phyloP scores from a whole-genome alignment of 2,888 invertebrate genomes.

The Nomada flava region DNA sequence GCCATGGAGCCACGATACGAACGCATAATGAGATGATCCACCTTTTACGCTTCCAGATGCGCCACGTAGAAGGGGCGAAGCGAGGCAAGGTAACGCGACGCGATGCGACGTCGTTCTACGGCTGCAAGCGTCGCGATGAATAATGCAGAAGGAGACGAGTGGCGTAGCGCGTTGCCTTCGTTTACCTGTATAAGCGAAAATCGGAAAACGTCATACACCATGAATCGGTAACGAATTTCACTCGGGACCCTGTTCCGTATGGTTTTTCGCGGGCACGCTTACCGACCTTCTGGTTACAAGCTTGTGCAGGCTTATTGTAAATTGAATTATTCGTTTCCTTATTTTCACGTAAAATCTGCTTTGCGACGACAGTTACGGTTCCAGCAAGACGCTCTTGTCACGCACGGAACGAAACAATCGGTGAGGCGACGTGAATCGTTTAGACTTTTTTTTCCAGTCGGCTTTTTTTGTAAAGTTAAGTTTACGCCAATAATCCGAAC shows the following conservation, averaged over 20 bases:
- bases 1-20: constrained; percentile 24
- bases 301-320: constrained; percentile 4
- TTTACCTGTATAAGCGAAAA: constrained; percentile 54
- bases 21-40: constrained; percentile 74
- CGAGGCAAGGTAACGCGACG: neutral
- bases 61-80: constrained; percentile 21
- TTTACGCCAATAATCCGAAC: too few relatives aligned
- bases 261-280: constrained; percentile 24
- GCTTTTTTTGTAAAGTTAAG: too few relatives aligned
- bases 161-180: constrained; percentile 55
- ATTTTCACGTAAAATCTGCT: too few relatives aligned
- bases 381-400: too few relatives aligned
- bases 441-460: too few relatives aligned
- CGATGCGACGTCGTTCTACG: constrained; percentile 22
- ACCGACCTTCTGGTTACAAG: constrained; percentile 2
- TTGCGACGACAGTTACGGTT: too few relatives aligned
- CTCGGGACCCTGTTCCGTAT: neutral
- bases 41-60: constrained; percentile 71
- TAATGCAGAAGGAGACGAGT: constrained; percentile 70
- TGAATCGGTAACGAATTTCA: constrained; percentile 63
- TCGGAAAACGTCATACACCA: constrained; percentile 55
- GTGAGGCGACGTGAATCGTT: too few relatives aligned
- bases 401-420: too few relatives aligned
- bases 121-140: constrained; percentile 69
- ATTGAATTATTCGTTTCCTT: too few relatives aligned